These are phyloP conservation scores for Oscheius onirici DNA, from an alignment of 2,888 invertebrate genomes.

Conservation along the genomic window DNA sequence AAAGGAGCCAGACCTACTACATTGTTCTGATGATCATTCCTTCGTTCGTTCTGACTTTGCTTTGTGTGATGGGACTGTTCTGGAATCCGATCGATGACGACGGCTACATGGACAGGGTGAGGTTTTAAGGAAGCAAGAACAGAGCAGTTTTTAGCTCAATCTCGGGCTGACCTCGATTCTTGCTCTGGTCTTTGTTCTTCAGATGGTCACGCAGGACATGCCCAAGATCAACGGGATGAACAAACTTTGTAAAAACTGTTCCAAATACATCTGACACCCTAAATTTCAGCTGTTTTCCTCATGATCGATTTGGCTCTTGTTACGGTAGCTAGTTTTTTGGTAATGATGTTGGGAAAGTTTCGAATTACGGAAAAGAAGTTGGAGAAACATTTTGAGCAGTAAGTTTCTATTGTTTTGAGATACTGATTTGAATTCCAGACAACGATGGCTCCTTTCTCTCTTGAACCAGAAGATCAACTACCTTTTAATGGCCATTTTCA, in stretches of 20 bases:
- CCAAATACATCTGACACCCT: not conserved
- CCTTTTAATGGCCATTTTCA: not conserved
- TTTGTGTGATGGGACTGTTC: not conserved
- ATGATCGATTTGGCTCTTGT: not conserved
- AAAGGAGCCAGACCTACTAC: not conserved
- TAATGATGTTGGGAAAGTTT: conserved; percentile 5
- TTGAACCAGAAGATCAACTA: not conserved
- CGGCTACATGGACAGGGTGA: not conserved
- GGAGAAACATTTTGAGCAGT: not conserved
- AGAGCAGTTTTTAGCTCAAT: conserved; percentile 7
- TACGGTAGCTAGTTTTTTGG: not conserved
- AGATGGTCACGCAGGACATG: conserved; percentile 26
- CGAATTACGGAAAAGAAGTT: not conserved
- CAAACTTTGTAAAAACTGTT: conserved; percentile 6
- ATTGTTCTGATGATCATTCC: conserved; percentile 6
- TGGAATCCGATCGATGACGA: not conserved
- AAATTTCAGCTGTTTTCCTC: not conserved
- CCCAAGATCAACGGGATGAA: not conserved
- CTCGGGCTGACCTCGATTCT: conserved; percentile 11
- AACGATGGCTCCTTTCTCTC: not conserved
- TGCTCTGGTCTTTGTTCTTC: conserved; percentile 18
- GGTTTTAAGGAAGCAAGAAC: not conserved
- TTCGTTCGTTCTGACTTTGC: conserved; percentile 1
- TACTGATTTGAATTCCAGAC: not conserved
- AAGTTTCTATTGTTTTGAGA: not conserved